Evolutionary conservation across 1,140 invertebrate species (phyloP).

Genomic region (Drosophila novamexicana): DNA sequence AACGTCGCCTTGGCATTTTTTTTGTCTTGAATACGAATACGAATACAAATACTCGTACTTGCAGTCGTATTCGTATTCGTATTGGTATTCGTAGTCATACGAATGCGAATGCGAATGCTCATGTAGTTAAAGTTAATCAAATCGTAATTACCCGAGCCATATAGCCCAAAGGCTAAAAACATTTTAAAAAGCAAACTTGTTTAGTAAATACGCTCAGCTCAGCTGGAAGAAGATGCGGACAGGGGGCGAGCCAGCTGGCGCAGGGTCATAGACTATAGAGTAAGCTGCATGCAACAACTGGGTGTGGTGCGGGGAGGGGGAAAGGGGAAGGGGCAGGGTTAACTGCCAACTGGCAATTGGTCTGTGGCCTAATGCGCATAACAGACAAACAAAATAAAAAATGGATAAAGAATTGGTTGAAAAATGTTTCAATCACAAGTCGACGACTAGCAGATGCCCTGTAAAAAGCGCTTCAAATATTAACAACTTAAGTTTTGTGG

Average conservation of each 20-base stretch:
- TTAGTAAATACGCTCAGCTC: slow-evolving; percentile 54
- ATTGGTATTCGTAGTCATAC: slow-evolving; percentile 19
- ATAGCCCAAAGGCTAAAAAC: slow-evolving; percentile 65
- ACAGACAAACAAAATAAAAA: not conserved
- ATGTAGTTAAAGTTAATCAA: slow-evolving; percentile 85
- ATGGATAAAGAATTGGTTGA: not conserved
- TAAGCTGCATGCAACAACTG: not conserved
- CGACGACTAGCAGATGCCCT: not conserved
- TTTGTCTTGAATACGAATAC: slow-evolving; percentile 42
- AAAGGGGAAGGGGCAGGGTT: not conserved
- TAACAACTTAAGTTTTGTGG: not conserved
- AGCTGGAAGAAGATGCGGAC: not conserved
- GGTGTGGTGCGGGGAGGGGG: not conserved
- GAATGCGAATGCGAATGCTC: slow-evolving; percentile 70
- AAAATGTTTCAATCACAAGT: slow-evolving; percentile 39
- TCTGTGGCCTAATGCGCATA: slow-evolving; percentile 55
- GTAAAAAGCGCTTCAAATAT: not conserved
- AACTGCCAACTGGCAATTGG: slow-evolving; percentile 33
- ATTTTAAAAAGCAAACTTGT: slow-evolving; percentile 84
- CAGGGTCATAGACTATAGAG: not conserved
- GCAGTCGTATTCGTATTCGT: not conserved
- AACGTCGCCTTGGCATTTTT: slow-evolving; percentile 46
- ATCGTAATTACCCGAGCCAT: slow-evolving; percentile 84
- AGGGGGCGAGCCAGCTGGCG: not conserved
- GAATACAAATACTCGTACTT: slow-evolving; percentile 4